Evolutionary conservation across 2,797 vertebrate genomes (phyloP), one percentile per base, ranked within the genome.

Genomic region (Malacoraja senta): DNA sequence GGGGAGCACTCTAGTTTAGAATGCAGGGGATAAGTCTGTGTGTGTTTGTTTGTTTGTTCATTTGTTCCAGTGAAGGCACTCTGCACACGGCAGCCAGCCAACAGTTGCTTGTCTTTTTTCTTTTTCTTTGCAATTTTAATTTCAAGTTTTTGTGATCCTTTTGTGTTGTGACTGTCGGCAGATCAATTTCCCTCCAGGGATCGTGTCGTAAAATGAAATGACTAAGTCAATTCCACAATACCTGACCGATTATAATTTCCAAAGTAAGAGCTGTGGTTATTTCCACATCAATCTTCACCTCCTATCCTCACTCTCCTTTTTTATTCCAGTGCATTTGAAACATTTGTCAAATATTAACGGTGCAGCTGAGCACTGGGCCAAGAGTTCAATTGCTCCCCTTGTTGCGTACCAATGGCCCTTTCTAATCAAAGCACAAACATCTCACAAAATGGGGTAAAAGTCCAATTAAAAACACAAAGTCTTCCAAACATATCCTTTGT

Each of bases 301-400:
- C 3, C 12, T 24, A 80, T 44, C 53, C 84, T 7, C 19, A 26
- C 71, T 26, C 21, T 6, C 19, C 24, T 74, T 74, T 74, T 21
- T 74, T 9, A 19, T 21, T 32, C n/a, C 15, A 88, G 63, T 65
- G 29, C 29, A 65, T 63, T 88, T 88, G 65, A 88, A 61, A 65
- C 29, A 88, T 19, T 61, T 63, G 63, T 88, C 63, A 88, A 88
- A 88, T 68, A 63, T 88, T 88, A 88, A 88, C 19, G n/a, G 32
- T 88, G 61, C 7, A 32, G 63, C 17, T 35, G 61, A 88, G 61
- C 58, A 65, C n/a, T 65, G n/a, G 84, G 2, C 84, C 84, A 68
- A 19, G 32, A 21, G 61, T 35, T 88, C 63, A 8, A 65, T n/a
- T 88, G 83, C 19, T 86, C 58, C 58, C 61, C 44, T 65, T 17